Base-by-base conservation (phyloP, 92 coral and sea anemone species). In the Epizoanthus illoricatus region DNA sequence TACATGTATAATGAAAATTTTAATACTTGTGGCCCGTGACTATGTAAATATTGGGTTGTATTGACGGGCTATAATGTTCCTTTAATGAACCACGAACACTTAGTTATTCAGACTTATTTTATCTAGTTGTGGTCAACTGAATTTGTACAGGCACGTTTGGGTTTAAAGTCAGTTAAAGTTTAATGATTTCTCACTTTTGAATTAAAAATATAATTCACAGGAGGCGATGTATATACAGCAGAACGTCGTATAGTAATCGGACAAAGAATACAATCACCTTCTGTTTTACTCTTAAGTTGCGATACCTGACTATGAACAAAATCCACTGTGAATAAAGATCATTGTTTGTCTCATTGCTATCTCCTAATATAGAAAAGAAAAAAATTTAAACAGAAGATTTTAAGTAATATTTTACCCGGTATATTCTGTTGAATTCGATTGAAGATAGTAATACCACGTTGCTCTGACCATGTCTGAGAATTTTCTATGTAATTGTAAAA, bases 131-230 rank as follows among this genome's bases (percentile, higher is more conserved):
- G 69, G 69, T 60, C 65, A n/a, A 0, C 19, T 13, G 52, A 75
- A 60, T 75, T 75, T 43, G 81, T 59, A 17, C 69, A 33, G 19
- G 17, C 56, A 75, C 39, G 11, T 39, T 36, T 7, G 49, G 43
- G 56, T 75, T 17, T 75, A 75, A 75, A 57, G 80, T 60, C 49
- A 58, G 64, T 75, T 36, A 75, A 75, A 75, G 16, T 75, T 75
- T 59, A 75, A 75, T 60, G 81, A 75, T 75, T 75, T 75, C 68
- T 40, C 69, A 40, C 65, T 74, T 52, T 67, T 60, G 81, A 55
- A 75, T 60, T 18, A 75, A 16, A 41, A 39, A 40, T 40, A 1
- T 17, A 5, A 36, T 23, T 60, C 64, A n/a, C 45, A 17, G 49
- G 41, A 28, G 69, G 24, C 39, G 57, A 18, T 40, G 7, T 5